Conservation (phyloP, 2,113 vertebrate species). For the Rhabdomys dilectus region DNA sequence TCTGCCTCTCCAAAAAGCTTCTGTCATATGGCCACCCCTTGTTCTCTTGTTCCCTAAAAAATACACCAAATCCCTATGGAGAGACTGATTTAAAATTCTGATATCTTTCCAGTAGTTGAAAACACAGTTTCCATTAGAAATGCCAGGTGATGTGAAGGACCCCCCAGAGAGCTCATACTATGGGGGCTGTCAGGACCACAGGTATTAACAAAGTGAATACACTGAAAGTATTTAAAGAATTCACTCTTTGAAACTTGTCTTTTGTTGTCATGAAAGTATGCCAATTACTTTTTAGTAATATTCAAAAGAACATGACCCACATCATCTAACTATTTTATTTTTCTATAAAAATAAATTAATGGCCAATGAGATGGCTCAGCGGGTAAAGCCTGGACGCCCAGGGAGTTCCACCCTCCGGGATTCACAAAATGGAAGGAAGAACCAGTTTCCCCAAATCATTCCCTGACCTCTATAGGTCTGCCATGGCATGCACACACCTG, state of each 20-base stretch:
- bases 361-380: no score
- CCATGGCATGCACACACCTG: neutral
- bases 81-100: neutral
- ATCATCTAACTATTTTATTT: constrained; percentile 1
- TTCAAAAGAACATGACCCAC: neutral
- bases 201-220: neutral
- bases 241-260: neutral
- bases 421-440: neutral
- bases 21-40: neutral
- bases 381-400: neutral
- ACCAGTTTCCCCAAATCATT: neutral
- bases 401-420: neutral
- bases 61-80: neutral
- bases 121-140: neutral
- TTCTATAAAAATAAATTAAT: neutral
- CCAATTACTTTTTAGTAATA: neutral
- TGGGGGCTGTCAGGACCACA: neutral
- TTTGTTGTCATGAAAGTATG: neutral
- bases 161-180: neutral
- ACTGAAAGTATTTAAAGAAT: neutral
- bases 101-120: neutral
- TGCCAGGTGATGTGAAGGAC: neutral
- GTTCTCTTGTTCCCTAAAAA: neutral
- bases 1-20: neutral
- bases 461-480: neutral